Conservation (phyloP, 2,113 vertebrate species). For the Microcebus lehilahytsara region DNA sequence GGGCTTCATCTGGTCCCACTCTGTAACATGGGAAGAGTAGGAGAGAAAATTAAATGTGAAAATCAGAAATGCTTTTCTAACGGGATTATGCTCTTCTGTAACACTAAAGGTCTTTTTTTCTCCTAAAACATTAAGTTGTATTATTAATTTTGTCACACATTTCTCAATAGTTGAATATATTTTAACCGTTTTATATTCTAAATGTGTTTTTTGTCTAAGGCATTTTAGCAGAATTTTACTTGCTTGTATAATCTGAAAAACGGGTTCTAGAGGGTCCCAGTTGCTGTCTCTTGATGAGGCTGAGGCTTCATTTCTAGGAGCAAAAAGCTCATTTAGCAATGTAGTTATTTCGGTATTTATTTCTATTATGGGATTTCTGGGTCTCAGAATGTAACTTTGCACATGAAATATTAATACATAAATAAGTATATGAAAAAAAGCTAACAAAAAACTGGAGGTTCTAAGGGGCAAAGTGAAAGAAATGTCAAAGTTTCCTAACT, state of each 20-base stretch:
- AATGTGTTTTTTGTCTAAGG: conserved; percentile 85
- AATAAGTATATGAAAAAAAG: conserved; percentile 93
- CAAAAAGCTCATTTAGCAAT: conserved; percentile 86
- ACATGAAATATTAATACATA: conserved; percentile 91
- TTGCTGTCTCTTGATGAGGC: conserved; percentile 86
- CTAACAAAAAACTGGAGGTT: neutral
- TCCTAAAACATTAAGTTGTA: conserved; percentile 82
- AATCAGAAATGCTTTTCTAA: conserved; percentile 83
- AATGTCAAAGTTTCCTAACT: neutral
- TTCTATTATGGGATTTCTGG: conserved; percentile 95
- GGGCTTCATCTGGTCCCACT: conserved; percentile 74
- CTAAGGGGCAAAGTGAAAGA: neutral
- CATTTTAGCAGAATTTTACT: conserved; percentile 86
- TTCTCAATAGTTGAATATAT: conserved; percentile 87
- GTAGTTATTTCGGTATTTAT: conserved; percentile 99
- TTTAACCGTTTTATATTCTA: conserved; percentile 89
- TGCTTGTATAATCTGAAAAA: conserved; percentile 85
- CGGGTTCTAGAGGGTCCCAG: conserved; percentile 83
- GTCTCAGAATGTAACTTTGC: conserved; percentile 99
- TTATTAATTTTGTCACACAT: conserved; percentile 83
- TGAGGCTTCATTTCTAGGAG: conserved; percentile 87
- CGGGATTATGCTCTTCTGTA: conserved; percentile 85
- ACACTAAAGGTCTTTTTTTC: conserved; percentile 83
- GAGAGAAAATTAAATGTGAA: conserved; percentile 77
- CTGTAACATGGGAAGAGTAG: conserved; percentile 72